phyloP scores from a whole-genome alignment of 2,797 vertebrate genomes.

The Amblyraja radiata region DNA sequence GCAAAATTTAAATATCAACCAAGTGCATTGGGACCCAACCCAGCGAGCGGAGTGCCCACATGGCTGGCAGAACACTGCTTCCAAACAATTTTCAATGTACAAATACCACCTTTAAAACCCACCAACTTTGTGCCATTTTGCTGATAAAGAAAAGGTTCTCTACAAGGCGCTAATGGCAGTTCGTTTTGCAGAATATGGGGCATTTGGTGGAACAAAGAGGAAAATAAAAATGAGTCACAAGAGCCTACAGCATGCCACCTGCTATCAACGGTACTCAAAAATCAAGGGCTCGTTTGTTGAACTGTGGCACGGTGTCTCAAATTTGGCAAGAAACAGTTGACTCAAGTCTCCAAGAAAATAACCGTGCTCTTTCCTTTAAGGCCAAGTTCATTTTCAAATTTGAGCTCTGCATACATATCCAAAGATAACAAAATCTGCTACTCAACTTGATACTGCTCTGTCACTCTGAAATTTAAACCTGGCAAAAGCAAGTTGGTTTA shows the following conservation, averaged over 20 bases:
- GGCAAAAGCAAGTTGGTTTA: not conserved
- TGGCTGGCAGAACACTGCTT: not conserved
- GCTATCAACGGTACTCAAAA: not conserved
- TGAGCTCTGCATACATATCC: not conserved
- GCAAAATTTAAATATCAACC: not conserved
- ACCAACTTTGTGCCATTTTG: not conserved
- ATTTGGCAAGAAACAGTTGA: not conserved
- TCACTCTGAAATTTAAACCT: not conserved
- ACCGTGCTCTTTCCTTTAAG: not conserved
- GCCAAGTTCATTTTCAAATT: not conserved
- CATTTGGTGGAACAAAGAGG: not conserved
- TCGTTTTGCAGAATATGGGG: not conserved
- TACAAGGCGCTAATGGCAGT: not conserved
- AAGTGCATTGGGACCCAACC: not conserved
- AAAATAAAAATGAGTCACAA: not conserved
- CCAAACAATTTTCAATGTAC: not conserved
- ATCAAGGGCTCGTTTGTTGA: not conserved
- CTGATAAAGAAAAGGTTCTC: not conserved
- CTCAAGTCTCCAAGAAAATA: not conserved
- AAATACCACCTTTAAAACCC: not conserved
- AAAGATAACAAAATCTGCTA: not conserved
- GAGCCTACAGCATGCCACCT: not conserved
- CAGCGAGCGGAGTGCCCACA: not conserved
- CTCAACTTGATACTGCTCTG: not conserved
- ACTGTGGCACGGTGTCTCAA: not conserved